Evolutionary conservation across 2,888 invertebrate species (phyloP).

Genomic region (Ptilodon capucinus): DNA sequence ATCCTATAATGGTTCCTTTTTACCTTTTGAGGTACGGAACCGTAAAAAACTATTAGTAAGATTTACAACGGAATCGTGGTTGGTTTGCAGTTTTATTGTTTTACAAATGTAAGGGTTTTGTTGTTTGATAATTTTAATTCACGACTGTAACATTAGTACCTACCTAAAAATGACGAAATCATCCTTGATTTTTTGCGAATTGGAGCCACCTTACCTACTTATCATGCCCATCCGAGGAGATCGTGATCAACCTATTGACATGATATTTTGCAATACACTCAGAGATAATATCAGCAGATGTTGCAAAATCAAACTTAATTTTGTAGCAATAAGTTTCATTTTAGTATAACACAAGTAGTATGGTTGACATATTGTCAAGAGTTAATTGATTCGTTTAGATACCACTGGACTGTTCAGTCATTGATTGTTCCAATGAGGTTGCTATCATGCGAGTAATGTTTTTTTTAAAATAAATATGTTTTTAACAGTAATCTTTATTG

Average conservation of each 20-base stretch:
- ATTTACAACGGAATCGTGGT: too few relatives aligned
- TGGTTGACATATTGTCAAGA: background rate
- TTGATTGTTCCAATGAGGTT: background rate
- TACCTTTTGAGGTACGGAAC: too few relatives aligned
- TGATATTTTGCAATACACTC: background rate
- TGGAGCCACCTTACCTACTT: background rate
- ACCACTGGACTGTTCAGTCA: background rate
- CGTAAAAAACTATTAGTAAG: too few relatives aligned
- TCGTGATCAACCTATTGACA: background rate
- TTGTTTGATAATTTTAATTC: background rate
- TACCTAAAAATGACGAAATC: background rate
- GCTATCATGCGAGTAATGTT: background rate
- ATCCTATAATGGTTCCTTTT: too few relatives aligned
- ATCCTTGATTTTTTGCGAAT: background rate
- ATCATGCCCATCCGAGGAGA: background rate
- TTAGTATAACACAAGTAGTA: background rate
- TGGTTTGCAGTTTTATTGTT: too few relatives aligned
- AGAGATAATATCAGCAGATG: conserved; percentile 9
- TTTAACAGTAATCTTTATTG: background rate
- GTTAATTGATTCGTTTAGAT: conserved; percentile 20
- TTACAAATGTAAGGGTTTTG: too few relatives aligned
- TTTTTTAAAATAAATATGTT: too few relatives aligned
- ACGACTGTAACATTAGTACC: background rate
- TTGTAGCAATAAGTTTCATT: background rate
- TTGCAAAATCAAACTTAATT: background rate